Evolutionary conservation across 2,797 vertebrate genomes (phyloP).

Genomic region (Pteropus rufus): DNA sequence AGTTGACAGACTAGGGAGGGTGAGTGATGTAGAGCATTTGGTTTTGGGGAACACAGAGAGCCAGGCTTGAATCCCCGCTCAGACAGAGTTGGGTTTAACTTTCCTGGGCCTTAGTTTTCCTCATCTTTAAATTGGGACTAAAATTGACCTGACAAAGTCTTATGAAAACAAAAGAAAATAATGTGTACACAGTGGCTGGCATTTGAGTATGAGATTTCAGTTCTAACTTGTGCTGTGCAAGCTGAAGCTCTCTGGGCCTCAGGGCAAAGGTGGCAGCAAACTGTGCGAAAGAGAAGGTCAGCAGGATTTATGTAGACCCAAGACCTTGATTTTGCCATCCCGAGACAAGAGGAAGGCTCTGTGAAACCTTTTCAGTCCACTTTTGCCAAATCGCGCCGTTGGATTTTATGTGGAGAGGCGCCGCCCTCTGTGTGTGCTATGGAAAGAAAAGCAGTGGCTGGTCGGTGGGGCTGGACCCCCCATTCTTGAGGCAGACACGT

Average conservation of each 20-base stretch:
- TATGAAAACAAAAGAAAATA: background rate
- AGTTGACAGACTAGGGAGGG: background rate
- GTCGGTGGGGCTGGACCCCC: background rate
- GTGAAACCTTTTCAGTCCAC: background rate
- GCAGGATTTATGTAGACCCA: background rate
- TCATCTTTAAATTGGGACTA: background rate
- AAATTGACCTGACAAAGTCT: background rate
- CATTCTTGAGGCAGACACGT: background rate
- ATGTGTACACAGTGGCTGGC: background rate
- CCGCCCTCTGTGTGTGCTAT: background rate
- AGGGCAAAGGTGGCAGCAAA: background rate
- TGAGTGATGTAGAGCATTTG: rapidly evolving
- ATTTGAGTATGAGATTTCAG: background rate
- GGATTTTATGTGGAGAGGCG: background rate
- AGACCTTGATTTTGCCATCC: background rate
- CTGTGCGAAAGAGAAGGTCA: background rate
- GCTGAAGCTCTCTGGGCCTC: background rate
- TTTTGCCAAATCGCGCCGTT: background rate
- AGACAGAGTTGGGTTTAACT: background rate
- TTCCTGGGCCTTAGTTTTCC: background rate
- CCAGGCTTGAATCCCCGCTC: background rate
- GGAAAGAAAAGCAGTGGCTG: background rate
- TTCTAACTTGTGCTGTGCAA: background rate
- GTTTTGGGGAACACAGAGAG: background rate
- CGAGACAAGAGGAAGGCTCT: background rate